phyloP scores from a whole-genome alignment of 1,140 invertebrate species.

The Drosophila varians region DNA sequence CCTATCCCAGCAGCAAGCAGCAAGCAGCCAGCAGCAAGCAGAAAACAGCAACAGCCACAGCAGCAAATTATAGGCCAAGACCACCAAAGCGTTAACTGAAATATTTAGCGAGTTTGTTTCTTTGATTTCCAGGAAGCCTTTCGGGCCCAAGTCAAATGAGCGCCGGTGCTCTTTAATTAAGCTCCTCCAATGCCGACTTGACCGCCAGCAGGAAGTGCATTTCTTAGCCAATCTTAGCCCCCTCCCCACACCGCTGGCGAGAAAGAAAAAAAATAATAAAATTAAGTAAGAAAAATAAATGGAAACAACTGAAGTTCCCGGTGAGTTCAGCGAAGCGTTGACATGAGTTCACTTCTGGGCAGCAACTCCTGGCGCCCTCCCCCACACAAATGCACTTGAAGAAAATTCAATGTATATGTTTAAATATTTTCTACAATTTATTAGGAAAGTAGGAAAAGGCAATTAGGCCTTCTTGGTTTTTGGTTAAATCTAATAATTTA shows the following conservation, averaged over 20 bases:
- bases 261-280: conserved; percentile 2
- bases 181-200: conserved; percentile 55
- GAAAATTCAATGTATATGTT: not conserved
- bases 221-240: conserved; percentile 20
- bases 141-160: conserved; percentile 71
- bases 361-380: conserved; percentile 4
- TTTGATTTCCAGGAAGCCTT: conserved; percentile 79
- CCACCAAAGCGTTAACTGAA: conserved; percentile 82
- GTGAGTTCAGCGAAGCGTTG: conserved; percentile 68
- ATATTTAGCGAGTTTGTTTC: conserved; percentile 82
- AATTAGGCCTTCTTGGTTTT: too few species aligned
- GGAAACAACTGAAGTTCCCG: conserved; percentile 25
- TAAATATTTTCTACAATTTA: not conserved
- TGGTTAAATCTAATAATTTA: not conserved
- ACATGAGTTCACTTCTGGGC: conserved; percentile 54
- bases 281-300: conserved; percentile 14
- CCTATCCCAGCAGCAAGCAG: conserved; percentile 16
- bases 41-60: conserved; percentile 1
- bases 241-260: conserved; percentile 11
- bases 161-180: conserved; percentile 75
- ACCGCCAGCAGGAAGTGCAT: conserved; percentile 55
- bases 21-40: conserved; percentile 3
- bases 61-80: conserved; percentile 78
- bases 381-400: conserved; percentile 17
- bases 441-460: too few species aligned